These are phyloP conservation scores for Heliconius ismenius DNA, from an alignment of 2,888 invertebrate genomes.

Conservation along the genomic window DNA sequence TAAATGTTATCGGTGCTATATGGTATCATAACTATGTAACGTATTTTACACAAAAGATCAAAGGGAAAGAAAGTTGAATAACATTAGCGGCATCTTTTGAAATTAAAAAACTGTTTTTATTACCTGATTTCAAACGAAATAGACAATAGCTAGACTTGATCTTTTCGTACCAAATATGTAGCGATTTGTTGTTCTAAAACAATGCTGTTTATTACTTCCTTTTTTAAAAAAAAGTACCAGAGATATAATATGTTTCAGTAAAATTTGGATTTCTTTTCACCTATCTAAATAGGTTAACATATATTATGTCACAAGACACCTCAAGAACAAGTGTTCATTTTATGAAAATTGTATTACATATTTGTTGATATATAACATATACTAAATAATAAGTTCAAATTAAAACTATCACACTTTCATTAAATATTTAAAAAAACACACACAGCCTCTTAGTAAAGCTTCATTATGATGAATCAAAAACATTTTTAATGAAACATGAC, in stretches of 20 bases:
- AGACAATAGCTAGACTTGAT: constrained; percentile 7
- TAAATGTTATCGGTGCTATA: background rate
- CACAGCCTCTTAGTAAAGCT: background rate
- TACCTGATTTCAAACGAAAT: constrained; percentile 36
- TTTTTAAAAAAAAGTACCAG: background rate
- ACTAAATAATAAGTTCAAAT: background rate
- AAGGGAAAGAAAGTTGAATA: constrained; percentile 43
- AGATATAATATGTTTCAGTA: background rate
- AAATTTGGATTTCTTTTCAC: background rate
- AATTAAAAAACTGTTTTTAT: constrained; percentile 31
- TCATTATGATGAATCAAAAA: constrained; percentile 74
- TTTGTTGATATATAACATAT: background rate
- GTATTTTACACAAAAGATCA: constrained; percentile 36
- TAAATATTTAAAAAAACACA: background rate
- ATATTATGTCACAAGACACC: background rate
- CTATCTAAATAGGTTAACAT: background rate
- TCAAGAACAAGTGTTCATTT: background rate
- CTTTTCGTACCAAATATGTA: constrained; percentile 3
- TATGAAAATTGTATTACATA: background rate
- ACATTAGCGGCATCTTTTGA: constrained; percentile 26
- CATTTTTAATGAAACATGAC: constrained; percentile 68
- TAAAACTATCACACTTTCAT: background rate
- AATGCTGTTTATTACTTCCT: background rate
- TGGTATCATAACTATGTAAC: background rate
- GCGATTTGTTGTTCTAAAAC: constrained; percentile 24